Evolutionary conservation across 2,797 vertebrate species (phyloP), one percentile per base, ranked within the genome.

Genomic region (Gila robusta): DNA sequence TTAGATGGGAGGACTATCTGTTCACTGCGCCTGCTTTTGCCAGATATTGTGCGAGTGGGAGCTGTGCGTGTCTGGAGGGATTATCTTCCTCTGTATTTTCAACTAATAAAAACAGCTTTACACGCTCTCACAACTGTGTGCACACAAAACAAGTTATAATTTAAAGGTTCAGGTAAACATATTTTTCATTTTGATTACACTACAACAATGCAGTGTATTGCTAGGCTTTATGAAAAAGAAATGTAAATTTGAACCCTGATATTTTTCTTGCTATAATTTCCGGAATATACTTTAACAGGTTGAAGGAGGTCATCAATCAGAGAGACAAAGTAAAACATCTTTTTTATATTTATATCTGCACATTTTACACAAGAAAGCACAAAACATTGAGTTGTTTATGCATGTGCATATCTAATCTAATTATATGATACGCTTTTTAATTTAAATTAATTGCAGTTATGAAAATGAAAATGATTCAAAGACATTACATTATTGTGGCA

Each of bases 91-190:
- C 73, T 74, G 41, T 82, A 44, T 62, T 82, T 73, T 41, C 64
- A 69, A 49, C 67, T 59, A 72, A 62, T 79, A 70, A 70, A 77
- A 84, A 80, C 82, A 83, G 52, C 39, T 70, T 84, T 70, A 69
- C 49, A 59, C 59, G 74, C 74, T 69, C 82, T 66, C 7, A 14
- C 32, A 77, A 79, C 32, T 32, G 79, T 49, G 64, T 19, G 49
- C 21, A 5, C 37, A 85, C 74, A 70, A 79, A 52, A 62, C 44
- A 79, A 71, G 41, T 79, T 76, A 69, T 56, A 59, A 66, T 86
- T 82, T 77, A 66, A 59, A 39, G 26, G 17, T 64, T 81, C 77
- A 79, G 49, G 84, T 85, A 79, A 85, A 69, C 37, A 56, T 44
- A 52, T 70, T 85, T 59, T 35, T 85, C 66, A 71, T 79, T 70